A percentile compares a stretch with the other conserved stretches of the same genome.
Evolutionary conservation across 2,797 vertebrate genomes (phyloP).

Genomic region (Scarus forsteni): DNA sequence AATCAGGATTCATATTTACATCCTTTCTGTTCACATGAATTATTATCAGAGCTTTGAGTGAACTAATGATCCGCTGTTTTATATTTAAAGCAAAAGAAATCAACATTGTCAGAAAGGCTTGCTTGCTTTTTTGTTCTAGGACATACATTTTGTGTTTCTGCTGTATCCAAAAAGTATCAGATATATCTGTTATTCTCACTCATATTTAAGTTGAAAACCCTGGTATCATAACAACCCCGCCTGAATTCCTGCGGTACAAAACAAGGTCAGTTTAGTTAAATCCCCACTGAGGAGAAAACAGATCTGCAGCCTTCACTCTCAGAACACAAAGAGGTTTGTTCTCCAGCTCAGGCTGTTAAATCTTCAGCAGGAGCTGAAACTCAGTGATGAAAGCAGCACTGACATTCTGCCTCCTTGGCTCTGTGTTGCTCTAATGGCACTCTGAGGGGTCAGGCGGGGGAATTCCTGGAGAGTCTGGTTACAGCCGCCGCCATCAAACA

Average conservation of each 20-base stretch:
- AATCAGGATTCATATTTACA: too few species aligned
- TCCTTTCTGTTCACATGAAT: too few species aligned
- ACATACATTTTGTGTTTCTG: too few species aligned
- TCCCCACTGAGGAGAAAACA: slow-evolving; percentile 2
- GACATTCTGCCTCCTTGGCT: slow-evolving; percentile 54
- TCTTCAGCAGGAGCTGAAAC: slow-evolving; percentile 16
- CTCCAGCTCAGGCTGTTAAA: slow-evolving; percentile 21
- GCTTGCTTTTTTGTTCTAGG: too few species aligned
- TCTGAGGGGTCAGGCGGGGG: slow-evolving; percentile 39
- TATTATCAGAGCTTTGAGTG: too few species aligned
- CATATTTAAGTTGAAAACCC: too few species aligned
- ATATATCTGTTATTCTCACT: too few species aligned
- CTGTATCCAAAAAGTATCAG: too few species aligned
- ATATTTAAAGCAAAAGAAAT: too few species aligned
- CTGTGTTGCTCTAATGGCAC: slow-evolving; percentile 51
- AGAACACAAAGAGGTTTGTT: slow-evolving; percentile 34
- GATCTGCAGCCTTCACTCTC: slow-evolving; percentile 33
- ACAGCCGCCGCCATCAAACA: slow-evolving; percentile 41
- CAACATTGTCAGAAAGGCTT: too few species aligned
- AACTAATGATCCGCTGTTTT: too few species aligned
- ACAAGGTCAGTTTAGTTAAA: slow-evolving; percentile 18
- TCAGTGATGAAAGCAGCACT: slow-evolving; percentile 58
- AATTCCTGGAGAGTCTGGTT: slow-evolving; percentile 71
- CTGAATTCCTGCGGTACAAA: slow-evolving; percentile 14
- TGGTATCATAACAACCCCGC: not conserved